Evolutionary conservation across 2,113 vertebrate genomes (phyloP).

Genomic region (Cynopterus brachyotis): DNA sequence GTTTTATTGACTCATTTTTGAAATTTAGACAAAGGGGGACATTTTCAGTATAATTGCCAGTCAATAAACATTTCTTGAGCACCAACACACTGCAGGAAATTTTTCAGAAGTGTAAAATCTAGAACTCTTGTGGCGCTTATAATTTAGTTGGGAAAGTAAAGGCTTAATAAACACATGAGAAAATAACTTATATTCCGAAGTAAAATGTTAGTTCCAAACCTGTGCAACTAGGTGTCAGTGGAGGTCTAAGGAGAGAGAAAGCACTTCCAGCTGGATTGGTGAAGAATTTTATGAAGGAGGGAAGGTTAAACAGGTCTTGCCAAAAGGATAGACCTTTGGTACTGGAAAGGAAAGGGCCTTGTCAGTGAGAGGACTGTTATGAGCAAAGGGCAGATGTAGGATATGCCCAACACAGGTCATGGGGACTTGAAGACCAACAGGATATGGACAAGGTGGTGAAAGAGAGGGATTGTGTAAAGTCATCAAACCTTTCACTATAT

Average conservation of each 20-base stretch:
- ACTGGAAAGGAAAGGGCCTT: background rate
- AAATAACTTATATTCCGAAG: conserved; percentile 12
- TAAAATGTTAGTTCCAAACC: background rate
- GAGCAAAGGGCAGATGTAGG: background rate
- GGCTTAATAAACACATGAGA: background rate
- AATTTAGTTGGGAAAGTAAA: background rate
- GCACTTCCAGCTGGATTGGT: background rate
- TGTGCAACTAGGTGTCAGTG: background rate
- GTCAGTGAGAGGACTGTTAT: background rate
- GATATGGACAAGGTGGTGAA: too few species aligned
- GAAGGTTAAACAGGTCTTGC: background rate
- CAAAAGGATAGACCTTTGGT: background rate
- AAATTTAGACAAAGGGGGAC: background rate
- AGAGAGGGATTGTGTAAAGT: background rate
- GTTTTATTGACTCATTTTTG: background rate
- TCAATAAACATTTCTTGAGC: background rate
- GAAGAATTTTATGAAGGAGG: background rate
- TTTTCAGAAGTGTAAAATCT: background rate
- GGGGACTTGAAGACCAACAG: background rate
- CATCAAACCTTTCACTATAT: background rate
- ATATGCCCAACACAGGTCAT: background rate
- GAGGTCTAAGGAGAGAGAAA: background rate
- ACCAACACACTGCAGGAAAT: background rate
- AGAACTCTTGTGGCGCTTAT: background rate
- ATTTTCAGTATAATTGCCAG: background rate